Evolutionary conservation across 2,113 vertebrate species (phyloP).

Genomic region (Pachycephala philippinensis): DNA sequence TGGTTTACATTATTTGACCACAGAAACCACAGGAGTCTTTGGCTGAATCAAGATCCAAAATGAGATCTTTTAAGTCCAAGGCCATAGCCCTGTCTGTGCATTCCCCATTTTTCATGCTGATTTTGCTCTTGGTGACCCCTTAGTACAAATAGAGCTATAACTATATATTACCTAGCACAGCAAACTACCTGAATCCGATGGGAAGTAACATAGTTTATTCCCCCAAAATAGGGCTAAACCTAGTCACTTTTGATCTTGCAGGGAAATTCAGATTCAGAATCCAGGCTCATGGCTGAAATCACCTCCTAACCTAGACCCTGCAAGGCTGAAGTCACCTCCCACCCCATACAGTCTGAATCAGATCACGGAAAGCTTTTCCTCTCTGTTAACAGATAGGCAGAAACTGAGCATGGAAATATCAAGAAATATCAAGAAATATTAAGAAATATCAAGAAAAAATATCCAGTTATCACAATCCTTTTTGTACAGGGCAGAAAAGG

Average conservation of each 20-base stretch:
- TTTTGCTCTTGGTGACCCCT: not conserved
- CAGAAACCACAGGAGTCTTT: not conserved
- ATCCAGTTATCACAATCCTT: not conserved
- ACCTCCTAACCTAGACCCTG: not conserved
- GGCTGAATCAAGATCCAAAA: not conserved
- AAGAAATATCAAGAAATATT: not conserved
- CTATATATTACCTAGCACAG: not conserved
- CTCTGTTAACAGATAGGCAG: not conserved
- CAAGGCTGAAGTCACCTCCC: not conserved
- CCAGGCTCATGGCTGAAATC: not conserved
- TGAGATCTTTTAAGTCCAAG: not conserved
- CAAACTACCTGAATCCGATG: not conserved
- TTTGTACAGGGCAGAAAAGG: not conserved
- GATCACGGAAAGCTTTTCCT: not conserved
- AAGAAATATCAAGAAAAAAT: not conserved
- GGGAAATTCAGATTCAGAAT: not conserved
- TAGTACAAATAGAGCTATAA: not conserved
- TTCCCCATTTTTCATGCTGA: not conserved
- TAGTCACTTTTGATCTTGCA: not conserved
- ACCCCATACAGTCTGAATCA: not conserved
- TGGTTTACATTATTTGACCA: not conserved
- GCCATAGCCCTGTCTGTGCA: not conserved
- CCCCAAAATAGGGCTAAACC: not conserved
- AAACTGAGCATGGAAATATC: not conserved
- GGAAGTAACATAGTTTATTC: not conserved